Base-by-base conservation (phyloP, 2,888 invertebrate species). In the Punctoribates punctum region DNA sequence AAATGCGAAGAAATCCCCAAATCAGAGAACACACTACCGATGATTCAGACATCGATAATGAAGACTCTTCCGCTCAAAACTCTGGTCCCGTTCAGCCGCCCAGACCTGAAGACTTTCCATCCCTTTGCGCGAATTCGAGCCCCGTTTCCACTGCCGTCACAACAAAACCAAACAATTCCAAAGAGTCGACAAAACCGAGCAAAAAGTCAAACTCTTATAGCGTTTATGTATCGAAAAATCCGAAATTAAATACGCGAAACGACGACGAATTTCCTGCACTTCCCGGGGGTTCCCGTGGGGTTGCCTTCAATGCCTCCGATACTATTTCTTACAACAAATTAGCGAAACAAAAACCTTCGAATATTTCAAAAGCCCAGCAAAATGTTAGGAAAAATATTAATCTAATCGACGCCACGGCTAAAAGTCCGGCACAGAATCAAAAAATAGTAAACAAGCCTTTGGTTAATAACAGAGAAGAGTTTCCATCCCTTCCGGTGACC, bases 251-350 rank as follows among this genome's bases (percentile, higher is more conserved):
- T 46, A 20, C 42, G 23, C 42, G n/a, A 13, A 70, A 75, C 17
- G 54, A 38, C 13, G 75, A 75, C 29, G 75, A 75, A 20, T 75
- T 75, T 70, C 75, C 75, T 6, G 75, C 75, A 29, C 60, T 75
- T 70, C 46, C 70, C 46, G 70, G 46, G 46, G 70, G 46, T 1
- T 20, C 38, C 20, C 38, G 23, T 17, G 70, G 46, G 9, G 42
- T 42, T 5, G 13, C 20, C 42, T 20, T 46, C 8, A 70, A 9
- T 38, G 20, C 25, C 17, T 23, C 70, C 4, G 42, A 46, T 46
- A 6, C 70, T 9, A 4, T 70, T 1, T 13, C 42, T 3, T 70
- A 70, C n/a, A 70, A 70, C 20, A 42, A 70, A 11, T 34, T 70
- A 9, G 15, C 70, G 1, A 70, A 70, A 46, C 70, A 42, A 70